A percentile compares a stretch with the other conserved stretches of the same genome.
phyloP scores from a whole-genome alignment of 2,797 vertebrate species.

The Heteromormyrus szaboi region DNA sequence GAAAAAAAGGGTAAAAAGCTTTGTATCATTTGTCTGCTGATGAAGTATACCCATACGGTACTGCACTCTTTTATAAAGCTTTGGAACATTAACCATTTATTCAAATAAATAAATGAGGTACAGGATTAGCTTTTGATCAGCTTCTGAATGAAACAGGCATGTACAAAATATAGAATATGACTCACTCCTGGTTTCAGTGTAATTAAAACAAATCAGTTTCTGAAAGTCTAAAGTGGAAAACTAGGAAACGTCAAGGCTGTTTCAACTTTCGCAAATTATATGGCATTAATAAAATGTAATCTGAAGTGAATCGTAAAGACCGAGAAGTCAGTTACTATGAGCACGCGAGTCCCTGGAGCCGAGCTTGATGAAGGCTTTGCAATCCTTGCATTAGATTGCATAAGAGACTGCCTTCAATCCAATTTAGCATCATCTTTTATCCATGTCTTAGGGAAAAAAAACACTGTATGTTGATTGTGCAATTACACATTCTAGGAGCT shows the following conservation, averaged over 20 bases:
- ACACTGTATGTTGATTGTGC: slow-evolving; percentile 24
- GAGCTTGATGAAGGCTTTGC: slow-evolving; percentile 30
- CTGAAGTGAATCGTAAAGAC: slow-evolving; percentile 48
- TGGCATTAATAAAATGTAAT: slow-evolving; percentile 48
- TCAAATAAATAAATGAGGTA: neutral
- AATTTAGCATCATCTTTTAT: slow-evolving; percentile 38
- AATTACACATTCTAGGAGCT: slow-evolving; percentile 34
- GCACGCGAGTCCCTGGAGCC: slow-evolving; percentile 43
- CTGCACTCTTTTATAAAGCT: neutral
- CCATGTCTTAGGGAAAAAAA: slow-evolving; percentile 24
- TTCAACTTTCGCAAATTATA: slow-evolving; percentile 48
- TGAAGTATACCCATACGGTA: neutral
- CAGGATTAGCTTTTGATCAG: neutral
- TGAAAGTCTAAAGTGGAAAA: slow-evolving; percentile 12
- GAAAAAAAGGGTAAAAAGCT: neutral
- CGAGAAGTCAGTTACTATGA: slow-evolving; percentile 41
- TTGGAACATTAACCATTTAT: neutral
- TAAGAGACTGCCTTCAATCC: slow-evolving; percentile 35
- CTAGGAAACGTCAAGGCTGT: slow-evolving; percentile 38
- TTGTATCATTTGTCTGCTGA: neutral
- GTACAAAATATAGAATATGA: neutral
- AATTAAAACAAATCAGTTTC: slow-evolving; percentile 14
- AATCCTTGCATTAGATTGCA: slow-evolving; percentile 38
- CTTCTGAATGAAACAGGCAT: neutral
- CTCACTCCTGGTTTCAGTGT: neutral